A percentile compares a stretch with the other conserved stretches of the same genome.
These are phyloP conservation scores for Cinara cedri DNA, from an alignment of 2,888 invertebrate species.

Conservation along the genomic window DNA sequence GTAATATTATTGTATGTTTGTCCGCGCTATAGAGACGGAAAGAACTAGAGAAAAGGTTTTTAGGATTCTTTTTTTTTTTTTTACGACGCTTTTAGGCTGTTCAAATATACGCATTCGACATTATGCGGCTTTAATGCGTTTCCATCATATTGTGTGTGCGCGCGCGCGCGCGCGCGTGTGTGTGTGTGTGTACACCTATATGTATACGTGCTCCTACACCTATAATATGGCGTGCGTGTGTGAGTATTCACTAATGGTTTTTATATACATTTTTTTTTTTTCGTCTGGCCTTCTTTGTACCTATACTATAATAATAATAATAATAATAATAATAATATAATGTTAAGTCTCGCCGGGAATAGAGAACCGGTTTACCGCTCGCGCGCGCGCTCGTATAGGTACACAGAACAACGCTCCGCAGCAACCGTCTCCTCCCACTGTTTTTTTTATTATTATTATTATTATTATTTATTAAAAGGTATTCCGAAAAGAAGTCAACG, in stretches of 20 bases:
- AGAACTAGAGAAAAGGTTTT: conserved; percentile 16
- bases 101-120: conserved; percentile 42
- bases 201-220: not conserved
- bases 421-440: conserved; percentile 29
- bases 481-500: conserved; percentile 29
- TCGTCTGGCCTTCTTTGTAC: conserved; percentile 39
- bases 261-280: conserved; percentile 51
- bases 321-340: not conserved
- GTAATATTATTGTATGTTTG: conserved; percentile 11
- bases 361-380: conserved; percentile 40
- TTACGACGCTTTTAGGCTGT: conserved; percentile 41
- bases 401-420: no score
- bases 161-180: not conserved
- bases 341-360: conserved; percentile 21
- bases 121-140: conserved; percentile 37
- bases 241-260: conserved; percentile 55
- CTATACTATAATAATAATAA: no score
- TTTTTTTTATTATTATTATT: conserved; percentile 13
- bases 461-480: conserved; percentile 20
- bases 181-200: not conserved
- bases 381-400: no score
- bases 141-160: conserved; percentile 24
- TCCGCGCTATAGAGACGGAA: not conserved
- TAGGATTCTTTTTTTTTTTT: conserved; percentile 5
- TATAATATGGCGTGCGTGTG: not conserved